Evolutionary conservation across 2,797 vertebrate genomes (phyloP), one percentile per base, ranked within the genome.

Genomic region (Scyliorhinus canicula): DNA sequence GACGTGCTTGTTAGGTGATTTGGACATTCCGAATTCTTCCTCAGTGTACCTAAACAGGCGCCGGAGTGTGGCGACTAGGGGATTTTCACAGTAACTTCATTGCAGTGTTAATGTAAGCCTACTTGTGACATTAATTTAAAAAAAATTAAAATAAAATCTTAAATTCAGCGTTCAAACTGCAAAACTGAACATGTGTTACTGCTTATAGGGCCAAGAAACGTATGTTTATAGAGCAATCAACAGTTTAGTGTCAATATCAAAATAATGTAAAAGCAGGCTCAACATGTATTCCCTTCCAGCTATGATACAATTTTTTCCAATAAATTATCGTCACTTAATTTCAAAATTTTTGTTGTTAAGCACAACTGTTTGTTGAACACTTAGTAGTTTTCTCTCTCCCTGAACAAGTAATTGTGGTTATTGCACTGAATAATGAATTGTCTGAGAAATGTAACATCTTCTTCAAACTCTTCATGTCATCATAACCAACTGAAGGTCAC

Each of bases 361-460:
- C 47, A n/a, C 28, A 50, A 71, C 52, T 71, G 67, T 50, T 71
- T 74, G 67, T 35, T 55, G 28, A 57, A 91, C n/a, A 8, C 86
- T 21, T 90, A 12, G 50, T 86, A 55, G 26, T 47, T 65, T 28
- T 65, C 47, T 14, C 24, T 50, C 47, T 35, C 90, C n/a, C 67
- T 52, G 31, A 50, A 50, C 69, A 52, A 74, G 71, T 94, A 50
- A 11, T 69, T 52, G 65, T 47, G 63, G 44, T 93, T 94, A 74
- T 52, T 52, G 50, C 3, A 31, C 67, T 52, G 47, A 74, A n/a
- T 94, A 55, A 94, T 94, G 67, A 94, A 52, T 94, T 94, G 67
- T 74, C 93, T 35, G 93, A 94, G 67, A 94, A 94, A 94, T 55
- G 31, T 31, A 74, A 74, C 47, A 94, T 28, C 65, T 52, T 94